phyloP scores from a whole-genome alignment of 2,113 vertebrate species.

The Ciconia maguari region DNA sequence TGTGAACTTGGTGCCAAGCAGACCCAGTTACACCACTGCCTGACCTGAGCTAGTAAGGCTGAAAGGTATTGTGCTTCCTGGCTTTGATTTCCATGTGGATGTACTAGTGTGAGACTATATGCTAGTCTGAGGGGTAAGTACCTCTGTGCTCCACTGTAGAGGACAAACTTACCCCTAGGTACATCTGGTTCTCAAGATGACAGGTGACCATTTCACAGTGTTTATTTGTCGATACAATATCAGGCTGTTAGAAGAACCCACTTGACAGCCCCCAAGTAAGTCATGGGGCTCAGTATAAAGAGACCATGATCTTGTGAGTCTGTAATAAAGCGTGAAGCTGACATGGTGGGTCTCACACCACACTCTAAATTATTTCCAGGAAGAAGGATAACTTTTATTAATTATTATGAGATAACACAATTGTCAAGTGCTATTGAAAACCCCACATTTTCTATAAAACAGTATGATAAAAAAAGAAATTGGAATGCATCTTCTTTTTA shows the following conservation, averaged over 20 bases:
- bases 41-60: background rate
- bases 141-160: background rate
- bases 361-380: background rate
- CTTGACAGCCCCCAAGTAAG: background rate
- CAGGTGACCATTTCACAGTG: background rate
- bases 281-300: background rate
- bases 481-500: background rate
- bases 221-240: background rate
- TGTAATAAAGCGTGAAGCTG: background rate
- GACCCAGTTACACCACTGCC: rapidly evolving
- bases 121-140: background rate
- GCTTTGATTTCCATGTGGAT: background rate
- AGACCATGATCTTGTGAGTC: background rate
- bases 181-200: background rate
- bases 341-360: background rate
- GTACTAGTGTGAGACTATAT: background rate
- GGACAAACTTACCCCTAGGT: background rate
- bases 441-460: background rate
- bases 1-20: background rate
- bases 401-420: background rate
- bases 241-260: background rate
- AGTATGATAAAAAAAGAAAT: background rate
- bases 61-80: background rate
- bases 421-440: background rate
- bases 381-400: background rate